These are phyloP conservation scores for Muscicapa adusta DNA, from an alignment of 2,113 vertebrate genomes.

Conservation along the genomic window DNA sequence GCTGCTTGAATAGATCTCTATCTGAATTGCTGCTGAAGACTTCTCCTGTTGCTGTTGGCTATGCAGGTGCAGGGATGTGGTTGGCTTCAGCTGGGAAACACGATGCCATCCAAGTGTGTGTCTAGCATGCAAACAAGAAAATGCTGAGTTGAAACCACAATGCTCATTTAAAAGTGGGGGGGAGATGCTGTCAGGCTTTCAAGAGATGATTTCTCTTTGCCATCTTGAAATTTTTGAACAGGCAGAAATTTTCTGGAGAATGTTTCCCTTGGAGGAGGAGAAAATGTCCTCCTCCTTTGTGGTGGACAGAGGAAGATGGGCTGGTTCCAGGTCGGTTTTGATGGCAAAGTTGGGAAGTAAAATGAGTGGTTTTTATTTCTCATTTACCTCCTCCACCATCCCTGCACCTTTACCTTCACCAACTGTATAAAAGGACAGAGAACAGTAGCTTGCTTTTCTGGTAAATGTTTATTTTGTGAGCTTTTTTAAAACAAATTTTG, in stretches of 20 bases:
- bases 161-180: not conserved
- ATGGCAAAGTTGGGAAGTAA: not conserved
- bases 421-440: not conserved
- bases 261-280: not conserved
- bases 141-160: slow-evolving; percentile 39
- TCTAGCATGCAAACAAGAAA: slow-evolving; percentile 63
- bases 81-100: slow-evolving; percentile 56
- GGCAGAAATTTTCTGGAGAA: not conserved
- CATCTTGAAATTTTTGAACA: not conserved
- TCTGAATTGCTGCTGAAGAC: slow-evolving; percentile 1
- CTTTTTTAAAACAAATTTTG: not conserved
- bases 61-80: slow-evolving; percentile 63
- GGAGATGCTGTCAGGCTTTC: not conserved
- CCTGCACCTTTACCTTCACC: not conserved
- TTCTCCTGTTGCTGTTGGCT: slow-evolving; percentile 54
- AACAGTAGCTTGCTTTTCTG: not conserved
- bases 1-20: slow-evolving; percentile 47
- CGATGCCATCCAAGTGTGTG: slow-evolving; percentile 36
- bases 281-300: not conserved
- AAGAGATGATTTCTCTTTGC: not conserved
- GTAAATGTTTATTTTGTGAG: not conserved
- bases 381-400: not conserved
- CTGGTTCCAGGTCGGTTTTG: not conserved
- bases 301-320: not conserved
- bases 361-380: not conserved